Conservation (phyloP, 2,888 invertebrate genomes). For the Diploptera punctata region DNA sequence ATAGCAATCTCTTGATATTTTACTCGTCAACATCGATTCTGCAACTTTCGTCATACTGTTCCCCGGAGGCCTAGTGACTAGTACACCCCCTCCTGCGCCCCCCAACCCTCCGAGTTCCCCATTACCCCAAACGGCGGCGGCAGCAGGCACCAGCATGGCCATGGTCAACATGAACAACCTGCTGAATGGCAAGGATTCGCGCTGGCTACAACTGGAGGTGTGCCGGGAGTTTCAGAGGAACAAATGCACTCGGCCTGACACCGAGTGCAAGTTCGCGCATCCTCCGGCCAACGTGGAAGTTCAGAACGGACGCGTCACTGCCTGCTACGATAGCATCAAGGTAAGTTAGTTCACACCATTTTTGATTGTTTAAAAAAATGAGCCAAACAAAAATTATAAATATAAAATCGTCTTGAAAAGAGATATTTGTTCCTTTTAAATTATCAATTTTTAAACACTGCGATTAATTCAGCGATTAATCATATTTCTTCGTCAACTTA, state of each 20-base stretch:
- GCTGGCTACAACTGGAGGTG: slow-evolving; percentile 99
- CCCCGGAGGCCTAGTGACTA: slow-evolving; percentile 38
- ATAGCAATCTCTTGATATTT: slow-evolving; percentile 7
- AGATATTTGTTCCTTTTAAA: too few relatives aligned
- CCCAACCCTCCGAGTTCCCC: slow-evolving; percentile 45
- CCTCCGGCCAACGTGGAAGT: slow-evolving; percentile 99
- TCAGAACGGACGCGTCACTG: slow-evolving; percentile 99
- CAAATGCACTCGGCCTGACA: slow-evolving; percentile 98
- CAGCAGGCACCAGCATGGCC: slow-evolving; percentile 61
- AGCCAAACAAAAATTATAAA: too few relatives aligned
- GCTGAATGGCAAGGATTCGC: slow-evolving; percentile 98
- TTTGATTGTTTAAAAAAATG: too few relatives aligned
- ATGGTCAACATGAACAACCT: slow-evolving; percentile 98
- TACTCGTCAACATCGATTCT: slow-evolving; percentile 27
- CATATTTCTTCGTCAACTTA: too few relatives aligned
- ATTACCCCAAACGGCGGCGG: slow-evolving; percentile 40
- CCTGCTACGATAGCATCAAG: slow-evolving; percentile 99
- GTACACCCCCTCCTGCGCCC: slow-evolving; percentile 40
- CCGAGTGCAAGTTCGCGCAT: slow-evolving; percentile 99
- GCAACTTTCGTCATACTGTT: slow-evolving; percentile 32
- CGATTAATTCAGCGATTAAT: too few relatives aligned
- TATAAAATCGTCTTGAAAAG: too few relatives aligned
- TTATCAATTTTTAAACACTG: too few relatives aligned
- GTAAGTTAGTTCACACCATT: slow-evolving; percentile 72
- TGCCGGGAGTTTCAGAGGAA: slow-evolving; percentile 99